phyloP scores from a whole-genome alignment of 2,113 vertebrate genomes.

The Diadophis punctatus region DNA sequence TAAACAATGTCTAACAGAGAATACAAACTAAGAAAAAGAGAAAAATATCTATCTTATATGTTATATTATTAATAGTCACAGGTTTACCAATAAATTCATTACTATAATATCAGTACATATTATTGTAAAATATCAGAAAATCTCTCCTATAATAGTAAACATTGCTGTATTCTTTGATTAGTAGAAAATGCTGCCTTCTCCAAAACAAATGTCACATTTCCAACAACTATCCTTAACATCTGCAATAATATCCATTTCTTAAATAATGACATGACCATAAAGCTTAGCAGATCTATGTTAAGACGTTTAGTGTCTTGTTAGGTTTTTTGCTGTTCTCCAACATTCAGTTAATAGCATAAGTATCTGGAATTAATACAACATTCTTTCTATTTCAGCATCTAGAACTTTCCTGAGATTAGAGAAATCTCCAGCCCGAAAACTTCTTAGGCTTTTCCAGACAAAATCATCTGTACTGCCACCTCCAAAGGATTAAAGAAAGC shows the following conservation, averaged over 20 bases:
- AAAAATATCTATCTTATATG: background rate
- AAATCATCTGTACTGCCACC: background rate
- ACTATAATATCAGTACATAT: background rate
- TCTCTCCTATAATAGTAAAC: background rate
- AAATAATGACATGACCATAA: background rate
- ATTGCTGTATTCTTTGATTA: background rate
- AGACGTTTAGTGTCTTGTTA: background rate
- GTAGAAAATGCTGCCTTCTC: background rate
- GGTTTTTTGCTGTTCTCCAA: background rate
- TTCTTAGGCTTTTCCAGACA: conserved; percentile 13
- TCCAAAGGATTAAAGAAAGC: background rate
- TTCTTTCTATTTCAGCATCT: conserved; percentile 4
- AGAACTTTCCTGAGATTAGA: conserved; percentile 41
- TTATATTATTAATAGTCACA: background rate
- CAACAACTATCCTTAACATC: background rate
- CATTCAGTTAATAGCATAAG: background rate
- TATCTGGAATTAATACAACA: accelerated
- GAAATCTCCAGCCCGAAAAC: conserved; percentile 40
- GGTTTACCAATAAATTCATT: background rate
- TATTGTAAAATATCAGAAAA: background rate
- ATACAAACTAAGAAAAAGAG: background rate
- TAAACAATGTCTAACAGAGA: background rate
- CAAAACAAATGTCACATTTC: background rate
- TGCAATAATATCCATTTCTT: background rate
- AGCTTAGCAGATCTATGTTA: background rate